Base-by-base conservation (phyloP, 2,797 vertebrate species). In the Lophura swinhoii region DNA sequence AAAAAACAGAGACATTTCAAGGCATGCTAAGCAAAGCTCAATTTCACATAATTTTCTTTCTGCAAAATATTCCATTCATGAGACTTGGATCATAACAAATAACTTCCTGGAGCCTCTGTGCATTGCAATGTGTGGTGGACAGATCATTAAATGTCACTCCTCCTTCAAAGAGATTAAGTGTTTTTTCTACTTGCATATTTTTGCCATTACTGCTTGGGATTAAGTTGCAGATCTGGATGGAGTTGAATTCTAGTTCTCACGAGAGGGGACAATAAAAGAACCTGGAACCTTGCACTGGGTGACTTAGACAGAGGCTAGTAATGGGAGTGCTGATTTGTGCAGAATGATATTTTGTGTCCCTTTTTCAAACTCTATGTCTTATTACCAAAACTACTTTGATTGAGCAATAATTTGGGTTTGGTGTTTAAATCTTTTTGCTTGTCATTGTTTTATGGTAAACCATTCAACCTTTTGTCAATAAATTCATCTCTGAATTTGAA, bases 401-500 rank as follows among this genome's bases (percentile, higher is more conserved):
- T 16, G 41, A 35, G 2, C 39, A 43, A 26, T 23, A 62, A 51
- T 70, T n/a, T 43, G 33, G 3, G 23, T 63, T 22, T 4, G 24
- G 14, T 4, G 0, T 82, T 82, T 79, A 68, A 74, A 77, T 56
- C 17, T 15, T 8, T 33, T 1, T 29, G 11, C 31, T 56, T 72
- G 43, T 33, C 39, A 7, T 62, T 87, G 33, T 68, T 33, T 85
- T 76, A 51, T 41, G 9, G 2, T 66, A 3, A 44, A 55, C 59
- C 37, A 23, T 17, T 78, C 59, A 80, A 66, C 5, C 5, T 83
- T 77, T 51, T 39, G 14, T 35, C 59, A 67, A 69, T 4, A 81
- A 72, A 56, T 66, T 77, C 64, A 10, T 60, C 66, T 86, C 67
- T 31, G 12, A 87, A 71, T 95, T 91, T 87, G 53, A 93, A 83